A percentile compares a stretch with the other conserved stretches of the same genome.
These are phyloP conservation scores for Chironomus tepperi DNA, from an alignment of 1,140 invertebrate species.

Conservation along the genomic window DNA sequence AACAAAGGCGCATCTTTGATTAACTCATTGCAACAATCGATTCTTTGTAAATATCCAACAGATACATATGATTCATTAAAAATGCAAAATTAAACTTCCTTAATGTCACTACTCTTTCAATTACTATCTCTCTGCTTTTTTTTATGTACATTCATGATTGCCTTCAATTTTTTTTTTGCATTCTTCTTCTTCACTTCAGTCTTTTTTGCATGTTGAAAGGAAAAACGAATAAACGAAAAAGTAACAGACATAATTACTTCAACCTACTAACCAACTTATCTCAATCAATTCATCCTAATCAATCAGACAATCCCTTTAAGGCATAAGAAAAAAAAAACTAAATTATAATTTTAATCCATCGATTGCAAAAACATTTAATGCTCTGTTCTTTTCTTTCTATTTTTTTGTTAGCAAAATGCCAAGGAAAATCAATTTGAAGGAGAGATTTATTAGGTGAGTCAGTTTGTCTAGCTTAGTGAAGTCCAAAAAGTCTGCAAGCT, in stretches of 20 bases:
- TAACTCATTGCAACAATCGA: background rate
- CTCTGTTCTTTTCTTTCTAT: too few relatives aligned
- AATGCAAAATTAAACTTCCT: background rate
- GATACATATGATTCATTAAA: background rate
- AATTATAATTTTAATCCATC: too few relatives aligned
- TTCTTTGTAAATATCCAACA: background rate
- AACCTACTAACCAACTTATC: constrained; percentile 23
- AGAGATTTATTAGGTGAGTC: too few relatives aligned
- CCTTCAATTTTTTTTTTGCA: background rate
- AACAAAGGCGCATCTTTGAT: background rate
- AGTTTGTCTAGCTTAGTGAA: too few relatives aligned
- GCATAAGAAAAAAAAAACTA: background rate
- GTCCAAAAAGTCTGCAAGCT: too few relatives aligned
- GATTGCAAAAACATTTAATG: too few relatives aligned
- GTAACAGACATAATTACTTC: background rate
- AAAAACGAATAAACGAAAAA: background rate
- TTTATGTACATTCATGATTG: background rate
- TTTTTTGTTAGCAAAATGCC: too few relatives aligned
- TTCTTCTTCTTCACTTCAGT: too few relatives aligned
- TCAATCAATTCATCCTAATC: background rate
- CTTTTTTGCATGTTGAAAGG: too few relatives aligned
- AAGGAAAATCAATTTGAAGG: too few relatives aligned
- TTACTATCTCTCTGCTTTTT: background rate
- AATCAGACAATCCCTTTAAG: background rate
- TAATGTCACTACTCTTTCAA: background rate